Conservation (phyloP, 2,113 vertebrate genomes). For the Lutjanus erythropterus region DNA sequence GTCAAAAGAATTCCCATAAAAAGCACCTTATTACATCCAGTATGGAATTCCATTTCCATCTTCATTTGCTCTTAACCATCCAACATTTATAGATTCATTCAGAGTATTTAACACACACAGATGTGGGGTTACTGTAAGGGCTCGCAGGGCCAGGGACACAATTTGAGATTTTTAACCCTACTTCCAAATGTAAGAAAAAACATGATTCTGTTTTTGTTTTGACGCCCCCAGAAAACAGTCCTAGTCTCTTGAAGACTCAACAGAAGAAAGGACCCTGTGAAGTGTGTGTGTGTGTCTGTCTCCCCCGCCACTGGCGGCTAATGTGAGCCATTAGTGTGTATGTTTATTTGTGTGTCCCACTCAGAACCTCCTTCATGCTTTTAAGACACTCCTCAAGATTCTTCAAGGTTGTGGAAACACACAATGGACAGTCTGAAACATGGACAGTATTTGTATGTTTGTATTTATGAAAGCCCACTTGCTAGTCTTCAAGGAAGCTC, state of each 20-base stretch:
- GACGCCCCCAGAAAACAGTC: constrained; percentile 28
- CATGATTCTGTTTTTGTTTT: constrained; percentile 24
- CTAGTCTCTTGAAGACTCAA: constrained; percentile 35
- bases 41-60: background rate
- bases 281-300: constrained; percentile 56
- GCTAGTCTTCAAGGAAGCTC: constrained; percentile 85
- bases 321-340: constrained; percentile 79
- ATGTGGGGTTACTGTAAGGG: background rate
- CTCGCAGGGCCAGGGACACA: background rate
- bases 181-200: constrained; percentile 35
- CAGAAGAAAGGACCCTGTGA: constrained; percentile 62
- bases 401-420: constrained; percentile 82
- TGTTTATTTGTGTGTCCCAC: constrained; percentile 70
- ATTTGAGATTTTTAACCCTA: constrained; percentile 40
- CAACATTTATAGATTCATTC: background rate
- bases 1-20: constrained; percentile 8
- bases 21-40: background rate
- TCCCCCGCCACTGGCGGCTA: constrained; percentile 61
- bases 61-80: constrained; percentile 7
- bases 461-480: constrained; percentile 69
- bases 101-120: constrained; percentile 1
- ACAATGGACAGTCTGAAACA: constrained; percentile 77
- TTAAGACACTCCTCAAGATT: constrained; percentile 84
- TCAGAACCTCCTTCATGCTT: constrained; percentile 83
- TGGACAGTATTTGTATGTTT: constrained; percentile 61